These are phyloP conservation scores for Cyclina sinensis DNA, from an alignment of 1,140 invertebrate genomes.

Conservation along the genomic window DNA sequence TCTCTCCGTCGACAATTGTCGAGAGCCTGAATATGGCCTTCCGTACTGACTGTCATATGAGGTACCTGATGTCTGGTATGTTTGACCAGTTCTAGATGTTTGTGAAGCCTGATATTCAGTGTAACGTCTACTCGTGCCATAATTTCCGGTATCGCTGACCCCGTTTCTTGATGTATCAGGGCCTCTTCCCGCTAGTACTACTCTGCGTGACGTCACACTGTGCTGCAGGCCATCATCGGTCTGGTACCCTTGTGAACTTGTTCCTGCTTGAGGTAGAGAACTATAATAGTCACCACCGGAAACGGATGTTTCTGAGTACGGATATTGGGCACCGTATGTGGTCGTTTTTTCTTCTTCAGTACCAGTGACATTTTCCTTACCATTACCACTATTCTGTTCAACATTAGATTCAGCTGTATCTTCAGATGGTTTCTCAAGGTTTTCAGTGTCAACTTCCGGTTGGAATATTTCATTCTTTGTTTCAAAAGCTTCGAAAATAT, in stretches of 20 bases:
- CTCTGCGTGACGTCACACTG: slow-evolving; percentile 9
- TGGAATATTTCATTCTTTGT: slow-evolving; percentile 45
- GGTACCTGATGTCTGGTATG: not conserved
- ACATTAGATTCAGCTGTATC: not conserved
- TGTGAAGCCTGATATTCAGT: not conserved
- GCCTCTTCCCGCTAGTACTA: slow-evolving; percentile 31
- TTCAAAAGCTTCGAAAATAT: slow-evolving; percentile 28
- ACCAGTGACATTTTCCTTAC: not conserved
- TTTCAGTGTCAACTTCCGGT: slow-evolving; percentile 21
- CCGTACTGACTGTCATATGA: not conserved
- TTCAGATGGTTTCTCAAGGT: not conserved
- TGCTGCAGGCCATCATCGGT: not conserved
- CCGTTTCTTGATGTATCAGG: not conserved
- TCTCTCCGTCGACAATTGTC: not conserved
- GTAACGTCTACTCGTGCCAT: not conserved
- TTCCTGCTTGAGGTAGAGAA: not conserved
- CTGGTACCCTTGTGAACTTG: not conserved
- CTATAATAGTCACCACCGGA: not conserved
- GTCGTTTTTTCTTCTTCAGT: not conserved
- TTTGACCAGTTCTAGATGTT: too few relatives aligned
- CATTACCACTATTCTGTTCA: not conserved
- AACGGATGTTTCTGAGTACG: slow-evolving; percentile 10
- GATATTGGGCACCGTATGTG: slow-evolving; percentile 37
- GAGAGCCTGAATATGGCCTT: not conserved
- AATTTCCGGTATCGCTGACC: not conserved